Evolutionary conservation across 1,140 invertebrate species (phyloP).

Genomic region (Rhagoletis pomonella): DNA sequence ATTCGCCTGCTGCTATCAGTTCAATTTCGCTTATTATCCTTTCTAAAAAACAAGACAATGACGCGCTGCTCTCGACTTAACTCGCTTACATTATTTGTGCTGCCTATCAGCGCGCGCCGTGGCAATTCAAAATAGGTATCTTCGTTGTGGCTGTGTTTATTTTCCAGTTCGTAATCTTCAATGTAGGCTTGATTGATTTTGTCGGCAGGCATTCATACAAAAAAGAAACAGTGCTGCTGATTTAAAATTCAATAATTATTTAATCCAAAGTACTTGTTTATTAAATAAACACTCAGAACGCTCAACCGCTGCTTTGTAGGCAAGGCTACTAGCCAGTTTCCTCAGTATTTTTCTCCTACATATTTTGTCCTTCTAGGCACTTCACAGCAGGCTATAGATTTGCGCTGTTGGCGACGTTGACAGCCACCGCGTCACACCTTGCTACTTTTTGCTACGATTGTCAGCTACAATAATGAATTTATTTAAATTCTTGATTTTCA

Average conservation of each 20-base stretch:
- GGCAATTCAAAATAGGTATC: background rate
- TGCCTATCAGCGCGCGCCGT: background rate
- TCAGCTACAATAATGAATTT: background rate
- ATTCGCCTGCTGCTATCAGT: background rate
- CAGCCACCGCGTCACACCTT: background rate
- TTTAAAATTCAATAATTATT: constrained; percentile 20
- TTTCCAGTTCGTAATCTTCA: background rate
- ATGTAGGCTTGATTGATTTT: constrained; percentile 18
- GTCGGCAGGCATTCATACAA: background rate
- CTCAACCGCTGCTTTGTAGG: background rate
- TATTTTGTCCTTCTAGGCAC: too few relatives aligned
- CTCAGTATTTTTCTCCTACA: too few relatives aligned
- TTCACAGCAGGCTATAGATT: background rate
- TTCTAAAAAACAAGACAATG: background rate
- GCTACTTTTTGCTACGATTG: background rate
- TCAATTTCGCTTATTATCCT: background rate
- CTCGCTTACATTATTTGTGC: background rate
- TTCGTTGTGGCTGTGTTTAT: background rate
- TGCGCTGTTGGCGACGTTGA: background rate
- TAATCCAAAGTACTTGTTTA: too few relatives aligned
- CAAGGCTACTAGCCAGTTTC: background rate
- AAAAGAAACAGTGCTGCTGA: background rate
- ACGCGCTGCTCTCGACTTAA: background rate
- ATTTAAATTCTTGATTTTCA: background rate
- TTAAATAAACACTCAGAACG: background rate